Percentiles rank a stretch among this genome's conserved stretches.
phyloP scores from a whole-genome alignment of 2,888 invertebrate species.

The Oxycera nigricornis region DNA sequence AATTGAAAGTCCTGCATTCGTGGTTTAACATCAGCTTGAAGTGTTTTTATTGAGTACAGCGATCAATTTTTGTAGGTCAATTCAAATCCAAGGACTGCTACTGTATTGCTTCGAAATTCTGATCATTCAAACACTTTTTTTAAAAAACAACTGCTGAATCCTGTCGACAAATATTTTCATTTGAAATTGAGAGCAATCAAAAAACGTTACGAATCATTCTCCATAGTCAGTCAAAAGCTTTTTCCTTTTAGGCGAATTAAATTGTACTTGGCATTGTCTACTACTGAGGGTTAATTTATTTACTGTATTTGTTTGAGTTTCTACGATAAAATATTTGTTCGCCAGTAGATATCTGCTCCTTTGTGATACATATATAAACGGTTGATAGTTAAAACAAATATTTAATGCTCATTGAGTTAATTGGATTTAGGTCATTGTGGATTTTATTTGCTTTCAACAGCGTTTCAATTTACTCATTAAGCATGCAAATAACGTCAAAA shows the following conservation, averaged over 20 bases:
- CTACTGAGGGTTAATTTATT: neutral
- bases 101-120: too few relatives aligned
- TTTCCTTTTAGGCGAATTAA: slow-evolving; percentile 17
- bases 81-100: too few relatives aligned
- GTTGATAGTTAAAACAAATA: slow-evolving; percentile 10
- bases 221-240: slow-evolving; percentile 23
- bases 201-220: slow-evolving; percentile 6
- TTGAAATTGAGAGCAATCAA: slow-evolving; percentile 25
- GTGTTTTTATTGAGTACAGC: too few relatives aligned
- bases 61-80: too few relatives aligned
- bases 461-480: neutral
- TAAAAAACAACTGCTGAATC: neutral
- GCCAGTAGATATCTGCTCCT: slow-evolving; percentile 8
- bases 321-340: slow-evolving; percentile 4
- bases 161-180: neutral
- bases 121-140: neutral
- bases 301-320: slow-evolving; percentile 6
- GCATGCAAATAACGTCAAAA: neutral
- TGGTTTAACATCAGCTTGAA: too few relatives aligned
- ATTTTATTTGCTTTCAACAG: neutral
- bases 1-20: too few relatives aligned
- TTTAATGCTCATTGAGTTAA: neutral
- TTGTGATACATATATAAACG: slow-evolving; percentile 12
- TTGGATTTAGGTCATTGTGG: neutral
- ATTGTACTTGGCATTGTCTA: neutral